phyloP scores from a whole-genome alignment of 2,113 vertebrate species.

The Cepphus grylle region DNA sequence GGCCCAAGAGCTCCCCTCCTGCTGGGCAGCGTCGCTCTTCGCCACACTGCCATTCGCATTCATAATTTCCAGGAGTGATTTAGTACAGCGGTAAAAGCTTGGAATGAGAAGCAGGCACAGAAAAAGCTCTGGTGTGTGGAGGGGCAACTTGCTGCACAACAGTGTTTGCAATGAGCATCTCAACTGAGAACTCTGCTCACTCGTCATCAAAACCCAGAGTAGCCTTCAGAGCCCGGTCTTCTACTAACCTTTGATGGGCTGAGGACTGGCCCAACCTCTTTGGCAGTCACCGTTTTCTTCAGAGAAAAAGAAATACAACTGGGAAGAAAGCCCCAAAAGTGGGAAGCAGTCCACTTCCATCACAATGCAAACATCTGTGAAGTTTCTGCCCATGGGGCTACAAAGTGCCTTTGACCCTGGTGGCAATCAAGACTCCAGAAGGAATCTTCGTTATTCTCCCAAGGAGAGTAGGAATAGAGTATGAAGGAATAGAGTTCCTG shows the following conservation, averaged over 20 bases:
- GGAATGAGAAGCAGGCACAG: neutral
- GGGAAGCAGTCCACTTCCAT: neutral
- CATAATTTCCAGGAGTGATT: neutral
- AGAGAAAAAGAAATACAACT: neutral
- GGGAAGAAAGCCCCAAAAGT: neutral
- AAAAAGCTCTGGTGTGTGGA: neutral
- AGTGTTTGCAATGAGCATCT: neutral
- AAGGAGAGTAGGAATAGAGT: neutral
- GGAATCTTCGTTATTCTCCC: neutral
- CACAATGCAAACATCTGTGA: neutral
- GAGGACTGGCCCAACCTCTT: neutral
- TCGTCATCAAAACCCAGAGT: neutral
- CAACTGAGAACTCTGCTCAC: neutral
- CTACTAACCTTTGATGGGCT: neutral
- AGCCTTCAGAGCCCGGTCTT: neutral
- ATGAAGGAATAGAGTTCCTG: neutral
- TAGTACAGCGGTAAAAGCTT: neutral
- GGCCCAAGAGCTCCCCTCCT: neutral
- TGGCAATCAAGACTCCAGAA: neutral
- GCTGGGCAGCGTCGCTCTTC: neutral
- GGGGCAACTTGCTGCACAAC: neutral
- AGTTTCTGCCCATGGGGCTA: neutral
- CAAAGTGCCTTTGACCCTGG: fast-evolving
- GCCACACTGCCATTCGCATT: neutral
- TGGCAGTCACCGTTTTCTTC: neutral